Evolutionary conservation across 2,797 vertebrate genomes (phyloP).

Genomic region (Oryzias sinensis): DNA sequence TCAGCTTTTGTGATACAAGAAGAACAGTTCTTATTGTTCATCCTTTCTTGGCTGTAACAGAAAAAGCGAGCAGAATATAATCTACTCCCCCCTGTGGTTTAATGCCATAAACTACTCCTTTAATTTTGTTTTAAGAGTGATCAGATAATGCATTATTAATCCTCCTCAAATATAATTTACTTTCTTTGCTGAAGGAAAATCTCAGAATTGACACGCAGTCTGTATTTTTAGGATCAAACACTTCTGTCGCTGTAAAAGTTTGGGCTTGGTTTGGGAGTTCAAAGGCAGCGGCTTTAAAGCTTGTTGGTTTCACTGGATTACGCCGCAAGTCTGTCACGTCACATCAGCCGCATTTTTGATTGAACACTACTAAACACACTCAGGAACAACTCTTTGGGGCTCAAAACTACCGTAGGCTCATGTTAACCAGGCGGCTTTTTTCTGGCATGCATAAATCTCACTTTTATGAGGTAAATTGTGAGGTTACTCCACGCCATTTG

Average conservation of each 20-base stretch:
- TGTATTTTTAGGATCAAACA: slow-evolving; percentile 5
- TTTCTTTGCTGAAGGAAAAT: not conserved
- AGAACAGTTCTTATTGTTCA: too few relatives aligned
- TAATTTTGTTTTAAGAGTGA: too few relatives aligned
- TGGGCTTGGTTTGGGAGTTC: slow-evolving; percentile 9
- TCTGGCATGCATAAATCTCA: not conserved
- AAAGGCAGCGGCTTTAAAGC: slow-evolving; percentile 23
- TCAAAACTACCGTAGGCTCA: not conserved
- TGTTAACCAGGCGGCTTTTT: not conserved
- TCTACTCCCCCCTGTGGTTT: too few relatives aligned
- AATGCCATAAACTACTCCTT: too few relatives aligned
- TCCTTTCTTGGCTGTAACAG: too few relatives aligned
- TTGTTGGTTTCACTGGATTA: slow-evolving; percentile 24
- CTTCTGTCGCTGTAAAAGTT: slow-evolving; percentile 11
- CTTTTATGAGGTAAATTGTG: too few relatives aligned
- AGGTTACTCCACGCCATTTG: not conserved
- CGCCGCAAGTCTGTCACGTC: slow-evolving; percentile 1
- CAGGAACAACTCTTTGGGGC: slow-evolving; percentile 8
- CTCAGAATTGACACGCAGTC: not conserved
- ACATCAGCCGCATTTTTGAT: slow-evolving; percentile 10
- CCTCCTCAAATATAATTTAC: too few relatives aligned
- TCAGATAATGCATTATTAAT: too few relatives aligned
- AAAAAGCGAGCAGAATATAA: too few relatives aligned
- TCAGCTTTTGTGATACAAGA: slow-evolving; percentile 24
- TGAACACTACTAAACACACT: slow-evolving; percentile 4